Percentiles rank a stretch among this genome's conserved stretches.
These are phyloP conservation scores for Microtus richardsoni DNA, from an alignment of 2,113 vertebrate genomes.

Conservation along the genomic window DNA sequence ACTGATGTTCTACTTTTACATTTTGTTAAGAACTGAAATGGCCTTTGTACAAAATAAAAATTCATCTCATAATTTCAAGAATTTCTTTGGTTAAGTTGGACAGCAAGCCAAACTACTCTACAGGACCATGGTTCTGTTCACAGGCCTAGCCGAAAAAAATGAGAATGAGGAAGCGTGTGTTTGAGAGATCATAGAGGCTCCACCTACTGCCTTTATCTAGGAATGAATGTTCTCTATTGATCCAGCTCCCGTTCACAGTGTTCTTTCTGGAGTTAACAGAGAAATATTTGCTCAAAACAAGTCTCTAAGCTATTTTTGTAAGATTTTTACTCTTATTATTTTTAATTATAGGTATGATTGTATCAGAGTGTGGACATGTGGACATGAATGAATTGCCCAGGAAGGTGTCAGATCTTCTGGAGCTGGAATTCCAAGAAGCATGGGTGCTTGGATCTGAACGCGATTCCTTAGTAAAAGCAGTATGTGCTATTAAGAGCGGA, in stretches of 20 bases:
- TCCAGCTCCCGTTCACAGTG: not conserved
- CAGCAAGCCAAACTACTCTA: not conserved
- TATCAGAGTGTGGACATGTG: not conserved
- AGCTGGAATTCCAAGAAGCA: not conserved
- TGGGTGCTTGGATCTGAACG: not conserved
- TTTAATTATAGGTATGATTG: not conserved
- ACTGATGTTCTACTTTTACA: not conserved
- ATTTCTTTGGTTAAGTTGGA: not conserved
- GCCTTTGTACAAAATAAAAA: not conserved
- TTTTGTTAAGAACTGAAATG: not conserved
- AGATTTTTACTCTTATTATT: not conserved
- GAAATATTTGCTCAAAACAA: not conserved
- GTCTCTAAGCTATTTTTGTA: not conserved
- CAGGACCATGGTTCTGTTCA: not conserved
- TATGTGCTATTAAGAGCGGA: not conserved
- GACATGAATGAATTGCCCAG: not conserved
- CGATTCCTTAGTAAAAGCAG: not conserved
- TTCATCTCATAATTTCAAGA: not conserved
- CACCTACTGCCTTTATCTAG: not conserved
- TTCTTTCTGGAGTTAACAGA: not conserved
- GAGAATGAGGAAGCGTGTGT: not conserved
- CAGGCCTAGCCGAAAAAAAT: not conserved
- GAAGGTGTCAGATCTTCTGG: not conserved
- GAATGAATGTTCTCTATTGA: not conserved
- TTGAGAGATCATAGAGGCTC: not conserved